Evolutionary conservation across 2,113 vertebrate genomes (phyloP).

Genomic region (Melanerpes formicivorus): DNA sequence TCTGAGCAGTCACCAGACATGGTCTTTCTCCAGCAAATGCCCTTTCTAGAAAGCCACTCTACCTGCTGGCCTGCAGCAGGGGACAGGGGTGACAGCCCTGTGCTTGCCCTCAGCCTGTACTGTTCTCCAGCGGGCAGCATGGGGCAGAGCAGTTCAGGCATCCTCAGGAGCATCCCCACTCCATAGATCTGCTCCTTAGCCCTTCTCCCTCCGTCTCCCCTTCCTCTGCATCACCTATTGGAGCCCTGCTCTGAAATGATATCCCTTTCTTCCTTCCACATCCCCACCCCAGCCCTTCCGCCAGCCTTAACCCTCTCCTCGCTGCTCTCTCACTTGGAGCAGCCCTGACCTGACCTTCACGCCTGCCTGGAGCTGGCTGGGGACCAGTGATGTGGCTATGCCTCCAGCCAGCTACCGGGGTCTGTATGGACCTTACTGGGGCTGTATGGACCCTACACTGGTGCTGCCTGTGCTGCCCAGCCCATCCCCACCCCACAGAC

Average conservation of each 20-base stretch:
- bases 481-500: not conserved
- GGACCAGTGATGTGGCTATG: not conserved
- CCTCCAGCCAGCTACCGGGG: not conserved
- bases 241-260: not conserved
- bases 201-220: not conserved
- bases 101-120: rapidly evolving
- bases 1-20: not conserved
- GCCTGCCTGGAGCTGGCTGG: rapidly evolving
- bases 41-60: not conserved
- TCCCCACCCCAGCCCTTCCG: not conserved
- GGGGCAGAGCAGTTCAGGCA: not conserved
- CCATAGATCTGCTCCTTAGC: not conserved
- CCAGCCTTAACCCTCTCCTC: constrained; percentile 18
- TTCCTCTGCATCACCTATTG: not conserved
- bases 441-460: not conserved
- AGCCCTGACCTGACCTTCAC: constrained; percentile 24
- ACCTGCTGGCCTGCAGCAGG: not conserved
- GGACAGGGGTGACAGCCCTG: not conserved
- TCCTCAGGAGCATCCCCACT: not conserved
- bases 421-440: not conserved
- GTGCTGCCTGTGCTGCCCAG: not conserved
- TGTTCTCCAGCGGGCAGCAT: not conserved
- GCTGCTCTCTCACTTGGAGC: not conserved
- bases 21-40: not conserved
- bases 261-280: not conserved